These are phyloP conservation scores for Chrysoperla carnea DNA, from an alignment of 1,140 invertebrate species.

Conservation along the genomic window DNA sequence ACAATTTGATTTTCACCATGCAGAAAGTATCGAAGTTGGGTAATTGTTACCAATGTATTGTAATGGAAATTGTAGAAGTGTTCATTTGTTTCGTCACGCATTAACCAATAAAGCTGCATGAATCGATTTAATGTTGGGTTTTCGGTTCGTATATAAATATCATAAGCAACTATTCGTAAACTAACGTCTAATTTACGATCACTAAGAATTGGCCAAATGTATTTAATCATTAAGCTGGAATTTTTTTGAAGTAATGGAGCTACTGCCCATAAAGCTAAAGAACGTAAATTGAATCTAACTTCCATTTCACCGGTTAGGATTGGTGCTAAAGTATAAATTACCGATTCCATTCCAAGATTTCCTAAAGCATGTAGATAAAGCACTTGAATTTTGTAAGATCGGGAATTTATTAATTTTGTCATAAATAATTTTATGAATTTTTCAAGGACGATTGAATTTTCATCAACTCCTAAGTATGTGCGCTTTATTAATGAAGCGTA, in stretches of 20 bases:
- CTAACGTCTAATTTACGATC: constrained; percentile 15
- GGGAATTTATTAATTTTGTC: constrained; percentile 7
- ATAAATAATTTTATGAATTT: constrained; percentile 5
- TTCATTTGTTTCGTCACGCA: constrained; percentile 19
- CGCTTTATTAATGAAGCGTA: constrained; percentile 22
- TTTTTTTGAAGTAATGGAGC: constrained; percentile 10
- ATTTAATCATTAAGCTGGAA: constrained; percentile 12
- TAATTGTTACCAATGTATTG: constrained; percentile 19
- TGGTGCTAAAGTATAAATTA: constrained; percentile 10
- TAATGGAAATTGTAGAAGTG: no score
- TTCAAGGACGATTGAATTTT: constrained; percentile 3
- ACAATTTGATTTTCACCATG: constrained; percentile 14
- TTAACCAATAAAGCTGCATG: constrained; percentile 23
- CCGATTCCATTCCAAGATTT: constrained; percentile 12
- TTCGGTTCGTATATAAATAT: no score
- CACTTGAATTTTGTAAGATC: constrained; percentile 7
- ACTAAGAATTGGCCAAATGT: constrained; percentile 24
- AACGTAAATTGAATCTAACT: constrained; percentile 14
- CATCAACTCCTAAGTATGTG: constrained; percentile 10
- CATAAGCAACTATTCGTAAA: constrained; percentile 20
- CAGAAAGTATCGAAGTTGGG: constrained; percentile 20
- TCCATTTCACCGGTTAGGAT: constrained; percentile 8
- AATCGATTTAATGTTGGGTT: constrained; percentile 15
- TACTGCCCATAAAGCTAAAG: constrained; percentile 17
- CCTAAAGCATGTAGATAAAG: constrained; percentile 11